These are phyloP conservation scores for Cheirogaleus major DNA, from an alignment of 2,797 vertebrate species.

Conservation along the genomic window DNA sequence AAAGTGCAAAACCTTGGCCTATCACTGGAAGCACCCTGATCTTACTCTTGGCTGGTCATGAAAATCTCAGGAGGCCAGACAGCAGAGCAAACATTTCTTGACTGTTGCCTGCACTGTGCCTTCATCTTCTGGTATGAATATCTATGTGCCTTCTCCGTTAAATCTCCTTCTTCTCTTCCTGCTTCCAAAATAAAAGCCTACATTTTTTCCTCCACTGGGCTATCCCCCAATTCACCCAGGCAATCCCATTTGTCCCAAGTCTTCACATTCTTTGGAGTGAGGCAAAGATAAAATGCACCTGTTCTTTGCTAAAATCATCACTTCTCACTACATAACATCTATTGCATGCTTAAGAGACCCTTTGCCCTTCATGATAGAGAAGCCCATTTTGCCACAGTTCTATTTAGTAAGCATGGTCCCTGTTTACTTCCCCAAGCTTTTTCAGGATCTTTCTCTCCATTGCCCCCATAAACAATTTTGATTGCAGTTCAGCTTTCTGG, in stretches of 20 bases:
- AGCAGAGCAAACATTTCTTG: not conserved
- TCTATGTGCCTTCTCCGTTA: not conserved
- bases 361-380: not conserved
- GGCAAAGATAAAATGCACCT: not conserved
- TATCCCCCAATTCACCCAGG: not conserved
- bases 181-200: not conserved
- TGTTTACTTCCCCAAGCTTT: not conserved
- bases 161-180: not conserved
- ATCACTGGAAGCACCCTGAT: not conserved
- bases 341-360: not conserved
- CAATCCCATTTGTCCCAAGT: not conserved
- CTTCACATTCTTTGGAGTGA: not conserved
- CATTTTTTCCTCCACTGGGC: not conserved
- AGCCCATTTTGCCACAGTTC: not conserved
- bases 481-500: not conserved
- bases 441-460: not conserved
- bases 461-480: not conserved
- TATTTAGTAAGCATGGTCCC: not conserved
- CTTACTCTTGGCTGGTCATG: not conserved
- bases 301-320: not conserved
- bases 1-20: not conserved
- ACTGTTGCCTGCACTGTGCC: not conserved
- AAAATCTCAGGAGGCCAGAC: not conserved
- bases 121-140: not conserved
- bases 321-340: not conserved